A percentile compares a stretch with the other conserved stretches of the same genome.
phyloP scores from a whole-genome alignment of 2,888 invertebrate species.

The Stomorhina lunata region DNA sequence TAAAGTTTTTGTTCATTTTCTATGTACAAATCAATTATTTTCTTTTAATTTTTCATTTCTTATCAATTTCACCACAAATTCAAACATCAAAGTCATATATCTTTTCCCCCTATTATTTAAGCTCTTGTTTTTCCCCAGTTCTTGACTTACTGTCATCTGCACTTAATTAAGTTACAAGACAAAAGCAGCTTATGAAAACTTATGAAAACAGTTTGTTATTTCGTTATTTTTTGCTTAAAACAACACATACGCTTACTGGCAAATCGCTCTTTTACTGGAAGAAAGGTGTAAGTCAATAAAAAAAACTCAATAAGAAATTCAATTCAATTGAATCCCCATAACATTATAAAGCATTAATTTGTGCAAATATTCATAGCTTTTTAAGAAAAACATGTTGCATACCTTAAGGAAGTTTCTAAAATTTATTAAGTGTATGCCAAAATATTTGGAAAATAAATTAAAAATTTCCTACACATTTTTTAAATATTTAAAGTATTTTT shows the following conservation, averaged over 20 bases:
- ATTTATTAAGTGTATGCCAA: no score
- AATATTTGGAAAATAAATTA: no score
- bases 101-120: not conserved
- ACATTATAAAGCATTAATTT: no score
- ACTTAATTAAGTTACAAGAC: slow-evolving; percentile 57
- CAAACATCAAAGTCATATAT: slow-evolving; percentile 2
- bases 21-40: slow-evolving; percentile 19
- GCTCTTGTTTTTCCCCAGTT: not conserved
- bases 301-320: no score
- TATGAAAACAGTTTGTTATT: slow-evolving; percentile 17
- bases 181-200: slow-evolving; percentile 48
- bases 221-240: not conserved
- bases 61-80: slow-evolving; percentile 10
- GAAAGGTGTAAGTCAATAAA: no score
- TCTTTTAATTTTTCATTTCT: not conserved
- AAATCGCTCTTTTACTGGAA: not conserved
- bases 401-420: no score
- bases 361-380: no score
- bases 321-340: no score
- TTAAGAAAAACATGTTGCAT: no score
- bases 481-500: no score
- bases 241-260: no score
- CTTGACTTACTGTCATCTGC: slow-evolving; percentile 49
- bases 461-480: no score
- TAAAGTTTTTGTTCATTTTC: not conserved